Evolutionary conservation across 2,888 invertebrate species (phyloP).

Genomic region (Phytoseiulus persimilis): DNA sequence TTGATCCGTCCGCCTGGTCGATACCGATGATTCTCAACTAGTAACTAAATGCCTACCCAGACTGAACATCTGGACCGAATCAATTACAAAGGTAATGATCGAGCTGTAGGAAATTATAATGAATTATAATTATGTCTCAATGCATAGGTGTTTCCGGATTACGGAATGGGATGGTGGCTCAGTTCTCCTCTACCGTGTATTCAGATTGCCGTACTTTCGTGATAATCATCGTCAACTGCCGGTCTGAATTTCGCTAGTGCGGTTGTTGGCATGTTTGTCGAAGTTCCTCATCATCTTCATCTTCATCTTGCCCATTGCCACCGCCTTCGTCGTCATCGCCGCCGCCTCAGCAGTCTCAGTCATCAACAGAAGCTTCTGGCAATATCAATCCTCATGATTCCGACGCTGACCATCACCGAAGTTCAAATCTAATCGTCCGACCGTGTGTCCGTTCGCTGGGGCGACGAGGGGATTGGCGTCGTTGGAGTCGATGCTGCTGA

Average conservation of each 20-base stretch:
- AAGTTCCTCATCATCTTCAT: background rate
- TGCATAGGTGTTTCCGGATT: background rate
- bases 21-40: background rate
- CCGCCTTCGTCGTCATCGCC: background rate
- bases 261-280: background rate
- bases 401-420: background rate
- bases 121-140: background rate
- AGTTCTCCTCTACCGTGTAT: background rate
- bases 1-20: background rate
- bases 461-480: background rate
- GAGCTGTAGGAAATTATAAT: background rate
- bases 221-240: background rate
- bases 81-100: background rate
- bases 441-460: background rate
- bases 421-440: background rate
- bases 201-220: background rate
- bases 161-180: background rate
- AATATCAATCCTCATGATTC: background rate
- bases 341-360: background rate
- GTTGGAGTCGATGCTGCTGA: conserved; percentile 11
- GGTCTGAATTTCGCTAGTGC: background rate
- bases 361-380: background rate
- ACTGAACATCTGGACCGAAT: background rate
- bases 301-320: background rate
- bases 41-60: background rate